Evolutionary conservation across 2,797 vertebrate species (phyloP).

Genomic region (Scleropages formosus): DNA sequence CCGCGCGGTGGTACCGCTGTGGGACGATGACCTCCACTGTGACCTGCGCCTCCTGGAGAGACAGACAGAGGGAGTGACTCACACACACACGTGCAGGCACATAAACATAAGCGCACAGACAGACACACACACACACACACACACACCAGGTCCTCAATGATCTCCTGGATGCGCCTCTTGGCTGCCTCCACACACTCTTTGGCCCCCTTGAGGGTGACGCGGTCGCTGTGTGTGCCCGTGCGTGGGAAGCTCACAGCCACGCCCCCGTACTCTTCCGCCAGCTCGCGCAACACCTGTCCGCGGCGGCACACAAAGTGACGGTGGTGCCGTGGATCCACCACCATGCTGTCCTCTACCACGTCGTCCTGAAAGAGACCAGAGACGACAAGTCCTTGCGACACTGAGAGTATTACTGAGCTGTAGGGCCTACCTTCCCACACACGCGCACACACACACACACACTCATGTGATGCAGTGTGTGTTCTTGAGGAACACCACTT

Average conservation of each 20-base stretch:
- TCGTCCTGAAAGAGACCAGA: constrained; percentile 62
- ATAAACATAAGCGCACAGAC: background rate
- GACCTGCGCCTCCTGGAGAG: constrained; percentile 73
- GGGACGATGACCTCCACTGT: constrained; percentile 69
- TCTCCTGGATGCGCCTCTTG: constrained; percentile 75
- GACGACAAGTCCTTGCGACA: background rate
- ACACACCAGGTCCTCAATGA: constrained; percentile 70
- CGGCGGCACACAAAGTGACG: constrained; percentile 74
- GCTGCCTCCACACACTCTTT: constrained; percentile 76
- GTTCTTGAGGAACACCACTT: too few species aligned
- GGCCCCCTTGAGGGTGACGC: constrained; percentile 75
- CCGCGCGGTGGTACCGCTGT: constrained; percentile 71
- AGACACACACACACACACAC: background rate
- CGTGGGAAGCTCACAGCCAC: constrained; percentile 78
- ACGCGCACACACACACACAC: background rate
- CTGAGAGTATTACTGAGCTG: too few species aligned
- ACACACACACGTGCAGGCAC: constrained; percentile 13
- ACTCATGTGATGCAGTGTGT: too few species aligned
- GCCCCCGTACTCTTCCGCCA: constrained; percentile 76
- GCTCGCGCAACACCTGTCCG: constrained; percentile 74
- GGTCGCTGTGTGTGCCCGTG: constrained; percentile 70
- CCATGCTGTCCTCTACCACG: constrained; percentile 74
- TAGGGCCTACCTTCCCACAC: constrained; percentile 11
- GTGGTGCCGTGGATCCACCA: constrained; percentile 71
- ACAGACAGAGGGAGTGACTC: background rate